These are phyloP conservation scores for Actenoides hombroni DNA, from an alignment of 2,113 vertebrate genomes.

Conservation along the genomic window DNA sequence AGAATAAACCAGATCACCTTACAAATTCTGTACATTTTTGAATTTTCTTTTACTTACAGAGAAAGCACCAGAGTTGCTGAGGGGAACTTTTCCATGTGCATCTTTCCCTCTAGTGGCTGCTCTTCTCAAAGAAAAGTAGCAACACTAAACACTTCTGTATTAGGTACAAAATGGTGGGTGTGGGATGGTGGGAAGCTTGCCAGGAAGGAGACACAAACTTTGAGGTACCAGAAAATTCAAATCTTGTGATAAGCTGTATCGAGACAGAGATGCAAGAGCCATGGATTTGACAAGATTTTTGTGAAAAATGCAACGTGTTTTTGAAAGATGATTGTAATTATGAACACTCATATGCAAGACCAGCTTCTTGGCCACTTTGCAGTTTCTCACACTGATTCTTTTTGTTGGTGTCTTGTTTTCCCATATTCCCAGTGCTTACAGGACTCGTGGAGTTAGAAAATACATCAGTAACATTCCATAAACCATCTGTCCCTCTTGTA, in stretches of 20 bases:
- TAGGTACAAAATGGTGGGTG: neutral
- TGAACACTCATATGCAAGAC: neutral
- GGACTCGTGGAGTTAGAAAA: neutral
- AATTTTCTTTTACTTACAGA: rapidly evolving
- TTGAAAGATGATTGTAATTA: neutral
- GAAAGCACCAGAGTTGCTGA: neutral
- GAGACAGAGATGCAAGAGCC: neutral
- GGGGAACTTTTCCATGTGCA: neutral
- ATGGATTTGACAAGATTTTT: neutral
- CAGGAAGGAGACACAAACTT: neutral
- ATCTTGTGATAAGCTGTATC: rapidly evolving
- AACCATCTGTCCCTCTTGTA: neutral
- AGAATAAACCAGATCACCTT: neutral
- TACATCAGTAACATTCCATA: neutral
- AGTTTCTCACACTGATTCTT: neutral
- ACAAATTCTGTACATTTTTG: neutral
- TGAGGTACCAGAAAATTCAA: neutral
- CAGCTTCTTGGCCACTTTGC: neutral
- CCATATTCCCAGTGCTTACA: neutral
- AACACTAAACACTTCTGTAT: neutral
- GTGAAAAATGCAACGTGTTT: neutral
- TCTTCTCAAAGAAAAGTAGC: neutral
- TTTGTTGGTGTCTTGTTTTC: neutral
- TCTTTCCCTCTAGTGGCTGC: constrained; percentile 44
- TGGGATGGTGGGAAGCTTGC: neutral